Percentiles rank a stretch among this genome's conserved stretches.
These are phyloP conservation scores for Trichechus manatus DNA, from an alignment of 2,113 vertebrate species.

Conservation along the genomic window DNA sequence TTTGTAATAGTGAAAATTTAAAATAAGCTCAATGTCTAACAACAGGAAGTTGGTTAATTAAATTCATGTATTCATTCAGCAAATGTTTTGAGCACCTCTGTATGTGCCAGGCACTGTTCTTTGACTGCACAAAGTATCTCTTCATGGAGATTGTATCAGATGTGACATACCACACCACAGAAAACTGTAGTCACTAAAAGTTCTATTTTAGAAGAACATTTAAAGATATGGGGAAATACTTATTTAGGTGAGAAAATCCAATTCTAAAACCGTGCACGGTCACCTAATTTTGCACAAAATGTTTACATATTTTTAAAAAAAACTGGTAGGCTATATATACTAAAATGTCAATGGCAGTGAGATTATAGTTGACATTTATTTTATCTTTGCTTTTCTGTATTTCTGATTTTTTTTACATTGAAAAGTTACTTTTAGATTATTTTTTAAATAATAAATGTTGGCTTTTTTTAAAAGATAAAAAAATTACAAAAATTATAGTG, in stretches of 20 bases:
- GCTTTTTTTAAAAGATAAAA: too few relatives aligned
- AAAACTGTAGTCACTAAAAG: neutral
- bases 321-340: neutral
- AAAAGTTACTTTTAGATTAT: neutral
- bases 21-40: neutral
- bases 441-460: too few relatives aligned
- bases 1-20: neutral
- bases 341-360: neutral
- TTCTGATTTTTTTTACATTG: neutral
- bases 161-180: neutral
- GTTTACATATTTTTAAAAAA: neutral
- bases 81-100: too few relatives aligned
- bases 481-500: neutral
- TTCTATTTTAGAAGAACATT: neutral
- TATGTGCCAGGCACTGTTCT: neutral
- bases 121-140: neutral
- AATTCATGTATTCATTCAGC: neutral
- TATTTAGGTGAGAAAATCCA: neutral
- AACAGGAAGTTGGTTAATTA: too few relatives aligned
- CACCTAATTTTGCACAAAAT: slow-evolving; percentile 25
- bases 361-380: neutral
- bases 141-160: neutral
- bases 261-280: neutral
- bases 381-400: too few relatives aligned
- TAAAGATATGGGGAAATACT: neutral